Evolutionary conservation across 2,888 invertebrate species (phyloP), one percentile per base, ranked within the genome.

Genomic region (Chydorus sphaericus): DNA sequence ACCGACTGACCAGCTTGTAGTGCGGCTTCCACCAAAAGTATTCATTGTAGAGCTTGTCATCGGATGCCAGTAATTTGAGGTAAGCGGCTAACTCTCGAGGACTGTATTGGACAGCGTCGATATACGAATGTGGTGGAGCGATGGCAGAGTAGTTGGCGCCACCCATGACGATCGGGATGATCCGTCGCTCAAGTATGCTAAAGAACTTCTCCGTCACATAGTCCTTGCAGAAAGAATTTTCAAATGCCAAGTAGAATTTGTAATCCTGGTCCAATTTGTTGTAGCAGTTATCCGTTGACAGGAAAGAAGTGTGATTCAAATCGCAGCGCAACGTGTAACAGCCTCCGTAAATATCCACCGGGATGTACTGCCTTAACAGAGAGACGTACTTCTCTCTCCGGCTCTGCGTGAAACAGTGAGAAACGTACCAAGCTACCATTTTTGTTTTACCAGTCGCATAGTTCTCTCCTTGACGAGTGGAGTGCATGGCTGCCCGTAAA

Each of bases 391-490:
- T 33, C 50, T 61, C 60, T 31, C 62, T 54, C n/a, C 52, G 36
- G 38, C 61, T 54, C 7, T 52, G 39, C 6, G 62, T 61, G 23
- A 31, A 28, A 49, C 62, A 62, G 49, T 62, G 57, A 31, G 59
- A 58, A 29, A 60, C 60, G 37, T 60, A 61, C 62, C 61, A 61
- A 11, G 59, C 61, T 2, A 58, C 60, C 51, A 57, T n/a, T 52
- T 57, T 61, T 6, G 55, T 54, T 20, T 57, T 57, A 7, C 54
- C 53, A 4, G 51, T 20, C 6, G 53, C 51, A 30, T 20, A 39
- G 28, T 53, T 53, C 20, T 33, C 36, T 14, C n/a, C 48, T n/a
- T 48, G 23, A 10, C 38, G 18, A 30, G 18, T 39, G 10, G 44
- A 44, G 1, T 44, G 23, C 4, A 44, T 44, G n/a, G 1, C 23